Evolutionary conservation across 2,888 invertebrate genomes (phyloP).

Genomic region (Brachylomia viminalis): DNA sequence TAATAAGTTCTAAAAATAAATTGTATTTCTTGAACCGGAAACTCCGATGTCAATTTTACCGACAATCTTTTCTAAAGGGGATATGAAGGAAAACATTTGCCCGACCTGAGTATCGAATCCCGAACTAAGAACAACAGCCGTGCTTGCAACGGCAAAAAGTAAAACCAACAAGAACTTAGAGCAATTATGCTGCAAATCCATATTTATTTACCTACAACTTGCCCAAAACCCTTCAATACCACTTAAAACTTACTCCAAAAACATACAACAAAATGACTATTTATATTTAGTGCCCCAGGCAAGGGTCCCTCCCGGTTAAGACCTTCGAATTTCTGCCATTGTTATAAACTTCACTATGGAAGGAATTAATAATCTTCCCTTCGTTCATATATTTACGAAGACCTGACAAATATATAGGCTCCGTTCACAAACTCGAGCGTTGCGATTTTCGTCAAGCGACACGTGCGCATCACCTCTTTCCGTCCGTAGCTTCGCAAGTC

Average conservation of each 20-base stretch:
- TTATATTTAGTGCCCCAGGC: constrained; percentile 25
- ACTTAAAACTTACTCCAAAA: constrained; percentile 24
- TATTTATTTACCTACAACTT: constrained; percentile 7
- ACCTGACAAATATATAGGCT: constrained; percentile 42
- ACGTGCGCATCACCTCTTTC: background rate
- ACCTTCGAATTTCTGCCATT: constrained; percentile 15
- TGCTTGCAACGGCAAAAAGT: background rate
- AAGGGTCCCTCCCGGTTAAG: constrained; percentile 1
- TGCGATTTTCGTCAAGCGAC: background rate
- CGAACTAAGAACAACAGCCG: background rate
- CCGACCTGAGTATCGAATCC: background rate
- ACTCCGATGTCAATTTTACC: background rate
- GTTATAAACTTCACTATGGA: constrained; percentile 42
- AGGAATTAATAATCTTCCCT: constrained; percentile 60
- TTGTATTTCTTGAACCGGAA: too few species aligned
- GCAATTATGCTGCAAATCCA: background rate
- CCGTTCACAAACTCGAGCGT: background rate
- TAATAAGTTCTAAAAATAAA: too few species aligned
- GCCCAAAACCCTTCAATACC: constrained; percentile 20
- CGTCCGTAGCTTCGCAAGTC: background rate
- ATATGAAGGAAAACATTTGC: background rate
- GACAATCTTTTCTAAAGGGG: background rate
- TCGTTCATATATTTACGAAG: constrained; percentile 52
- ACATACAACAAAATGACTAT: constrained; percentile 28
- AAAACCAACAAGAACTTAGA: background rate